Base-by-base conservation (phyloP, 1,140 invertebrate species). In the Ptiloglossa arizonensis region DNA sequence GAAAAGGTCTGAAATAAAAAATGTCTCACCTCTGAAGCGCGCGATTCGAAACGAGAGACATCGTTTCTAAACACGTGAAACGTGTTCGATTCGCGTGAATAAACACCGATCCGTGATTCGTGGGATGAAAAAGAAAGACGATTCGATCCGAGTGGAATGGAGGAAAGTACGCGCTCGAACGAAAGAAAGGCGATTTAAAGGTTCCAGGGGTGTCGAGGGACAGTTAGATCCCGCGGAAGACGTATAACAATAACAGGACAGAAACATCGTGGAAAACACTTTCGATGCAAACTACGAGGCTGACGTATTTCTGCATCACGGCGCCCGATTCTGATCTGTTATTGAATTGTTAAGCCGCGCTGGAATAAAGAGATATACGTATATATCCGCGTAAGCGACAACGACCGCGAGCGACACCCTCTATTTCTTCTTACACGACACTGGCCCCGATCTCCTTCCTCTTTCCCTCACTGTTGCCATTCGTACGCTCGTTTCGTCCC, bases 271-370 rank as follows among this genome's bases (percentile, higher is more conserved):
- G 3, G n/a, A 27, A 71, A 81, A 89, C 87, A 91, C 90, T 91
- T 92, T 91, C 82, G 73, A 92, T 91, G 90, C 90, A 91, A 90
- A 92, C 83, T 89, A 87, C 64, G 80, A 41, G 22, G 19, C 22
- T 54, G 46, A 72, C 54, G 82, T 81, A 87, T 87, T 80, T 81
- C 73, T 66, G 72, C 78, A 44, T 63, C 79, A 44, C 8, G 75
- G 73, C 44, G 66, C 41, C 56, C 69, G 73, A 76, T 87, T 85
- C 79, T 80, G 87, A 93, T 92, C 90, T 89, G 90, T 93, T 92
- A 92, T 93, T 92, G 91, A 93, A 93, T 91, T 89, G 92, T 92
- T 92, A 92, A 92, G 89, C 90, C 87, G 44, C 66, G 70, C 35
- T 67, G 81, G 89, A 90, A 90, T 91, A 91, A 92, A 91, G 88